phyloP scores from a whole-genome alignment of 1,140 invertebrate species.

The Pygmarrhopalites habei region DNA sequence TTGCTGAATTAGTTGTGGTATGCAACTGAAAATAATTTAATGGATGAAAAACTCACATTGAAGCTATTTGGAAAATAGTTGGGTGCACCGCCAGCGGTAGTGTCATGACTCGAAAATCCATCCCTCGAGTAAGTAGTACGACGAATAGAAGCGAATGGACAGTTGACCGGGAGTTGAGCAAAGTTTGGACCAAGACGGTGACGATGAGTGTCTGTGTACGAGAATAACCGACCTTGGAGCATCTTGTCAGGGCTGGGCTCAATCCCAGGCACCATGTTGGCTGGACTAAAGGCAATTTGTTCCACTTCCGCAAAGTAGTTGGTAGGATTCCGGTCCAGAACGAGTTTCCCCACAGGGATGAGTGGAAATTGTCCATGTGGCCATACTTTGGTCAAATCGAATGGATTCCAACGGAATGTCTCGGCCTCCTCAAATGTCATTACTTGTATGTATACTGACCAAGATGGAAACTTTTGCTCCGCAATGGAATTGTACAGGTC shows the following conservation, averaged over 20 bases:
- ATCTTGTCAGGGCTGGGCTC: slow-evolving; percentile 58
- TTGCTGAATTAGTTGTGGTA: neutral
- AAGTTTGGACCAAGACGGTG: slow-evolving; percentile 60
- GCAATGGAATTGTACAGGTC: slow-evolving; percentile 71
- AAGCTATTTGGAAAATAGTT: slow-evolving; percentile 63
- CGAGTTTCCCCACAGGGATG: slow-evolving; percentile 55
- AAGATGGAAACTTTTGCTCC: slow-evolving; percentile 60
- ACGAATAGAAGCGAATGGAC: slow-evolving; percentile 48
- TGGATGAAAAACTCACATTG: slow-evolving; percentile 41
- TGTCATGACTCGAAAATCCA: slow-evolving; percentile 46
- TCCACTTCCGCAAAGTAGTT: slow-evolving; percentile 59
- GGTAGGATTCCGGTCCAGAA: slow-evolving; percentile 52
- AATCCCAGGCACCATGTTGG: slow-evolving; percentile 58
- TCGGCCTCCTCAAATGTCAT: slow-evolving; percentile 69
- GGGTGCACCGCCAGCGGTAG: slow-evolving; percentile 47
- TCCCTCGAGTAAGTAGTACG: slow-evolving; percentile 54
- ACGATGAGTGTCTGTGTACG: slow-evolving; percentile 59
- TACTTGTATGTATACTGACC: slow-evolving; percentile 58
- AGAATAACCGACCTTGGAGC: slow-evolving; percentile 58
- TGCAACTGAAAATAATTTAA: slow-evolving; percentile 39
- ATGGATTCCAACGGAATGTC: slow-evolving; percentile 48
- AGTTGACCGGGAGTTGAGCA: slow-evolving; percentile 59
- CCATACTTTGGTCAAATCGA: slow-evolving; percentile 47
- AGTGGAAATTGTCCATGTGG: slow-evolving; percentile 56
- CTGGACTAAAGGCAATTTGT: slow-evolving; percentile 58